These are phyloP conservation scores for Aplysia californica DNA, from an alignment of 1,140 invertebrate genomes.

Conservation along the genomic window DNA sequence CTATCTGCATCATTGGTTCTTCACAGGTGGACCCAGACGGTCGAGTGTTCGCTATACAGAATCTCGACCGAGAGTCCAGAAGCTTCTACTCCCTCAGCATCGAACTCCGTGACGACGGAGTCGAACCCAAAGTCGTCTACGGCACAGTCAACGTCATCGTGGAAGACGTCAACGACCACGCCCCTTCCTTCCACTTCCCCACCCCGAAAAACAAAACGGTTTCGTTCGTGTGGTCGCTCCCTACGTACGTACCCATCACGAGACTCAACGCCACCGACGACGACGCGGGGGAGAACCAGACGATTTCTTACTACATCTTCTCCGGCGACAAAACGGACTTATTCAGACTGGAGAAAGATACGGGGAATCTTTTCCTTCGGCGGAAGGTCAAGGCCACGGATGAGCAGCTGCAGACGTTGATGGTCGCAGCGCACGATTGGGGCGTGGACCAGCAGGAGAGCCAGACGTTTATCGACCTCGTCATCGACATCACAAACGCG, in stretches of 20 bases:
- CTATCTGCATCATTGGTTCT: too few species aligned
- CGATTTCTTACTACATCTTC: slow-evolving; percentile 85
- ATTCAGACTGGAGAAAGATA: slow-evolving; percentile 71
- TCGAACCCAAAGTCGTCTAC: slow-evolving; percentile 77
- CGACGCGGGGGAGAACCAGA: slow-evolving; percentile 87
- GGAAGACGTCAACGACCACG: slow-evolving; percentile 83
- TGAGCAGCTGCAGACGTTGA: slow-evolving; percentile 37
- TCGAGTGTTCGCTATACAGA: slow-evolving; percentile 11
- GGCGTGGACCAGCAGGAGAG: slow-evolving; percentile 39
- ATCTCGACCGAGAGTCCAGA: slow-evolving; percentile 33
- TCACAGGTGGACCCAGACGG: slow-evolving; percentile 35
- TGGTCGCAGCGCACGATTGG: slow-evolving; percentile 46
- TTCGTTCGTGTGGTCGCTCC: slow-evolving; percentile 41
- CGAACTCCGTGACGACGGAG: slow-evolving; percentile 82
- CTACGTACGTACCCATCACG: slow-evolving; percentile 40
- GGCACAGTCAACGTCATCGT: slow-evolving; percentile 79
- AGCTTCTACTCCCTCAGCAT: slow-evolving; percentile 64
- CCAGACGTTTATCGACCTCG: slow-evolving; percentile 36
- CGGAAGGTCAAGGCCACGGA: slow-evolving; percentile 34
- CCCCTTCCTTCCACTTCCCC: slow-evolving; percentile 79
- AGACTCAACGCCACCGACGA: slow-evolving; percentile 78
- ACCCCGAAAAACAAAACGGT: slow-evolving; percentile 47
- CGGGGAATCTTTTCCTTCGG: slow-evolving; percentile 42
- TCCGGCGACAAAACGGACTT: slow-evolving; percentile 81
- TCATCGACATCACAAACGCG: slow-evolving; percentile 47